A percentile compares a stretch with the other conserved stretches of the same genome.
Evolutionary conservation across 2,113 vertebrate species (phyloP).

Genomic region (Castor canadensis): DNA sequence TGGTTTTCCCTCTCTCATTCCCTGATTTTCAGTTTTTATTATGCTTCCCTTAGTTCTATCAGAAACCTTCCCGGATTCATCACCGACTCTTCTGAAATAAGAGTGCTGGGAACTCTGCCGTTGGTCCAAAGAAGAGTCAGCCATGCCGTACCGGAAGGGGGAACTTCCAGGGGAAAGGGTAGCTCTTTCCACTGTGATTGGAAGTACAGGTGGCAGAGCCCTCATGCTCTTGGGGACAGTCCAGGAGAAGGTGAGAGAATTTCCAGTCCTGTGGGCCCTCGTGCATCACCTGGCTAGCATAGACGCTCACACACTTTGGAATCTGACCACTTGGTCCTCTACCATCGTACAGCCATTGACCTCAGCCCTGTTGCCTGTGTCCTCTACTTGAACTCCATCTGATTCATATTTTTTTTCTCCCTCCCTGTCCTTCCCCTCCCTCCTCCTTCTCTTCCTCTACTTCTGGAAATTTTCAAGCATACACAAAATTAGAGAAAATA

Average conservation of each 20-base stretch:
- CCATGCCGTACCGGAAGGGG: background rate
- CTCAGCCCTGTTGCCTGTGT: background rate
- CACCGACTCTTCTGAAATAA: background rate
- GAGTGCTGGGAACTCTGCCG: background rate
- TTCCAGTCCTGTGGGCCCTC: background rate
- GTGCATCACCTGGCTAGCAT: background rate
- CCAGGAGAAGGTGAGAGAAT: background rate
- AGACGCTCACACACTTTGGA: background rate
- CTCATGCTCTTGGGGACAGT: background rate
- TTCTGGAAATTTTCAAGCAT: background rate
- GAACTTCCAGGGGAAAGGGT: background rate
- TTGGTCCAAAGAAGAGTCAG: background rate
- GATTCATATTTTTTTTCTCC: background rate
- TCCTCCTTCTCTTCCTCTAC: background rate
- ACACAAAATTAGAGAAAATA: background rate
- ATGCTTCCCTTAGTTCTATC: background rate
- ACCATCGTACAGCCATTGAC: background rate
- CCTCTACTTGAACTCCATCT: background rate
- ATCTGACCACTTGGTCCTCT: background rate
- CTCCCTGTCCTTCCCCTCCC: background rate
- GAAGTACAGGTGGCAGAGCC: background rate
- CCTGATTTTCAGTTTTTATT: constrained; percentile 68
- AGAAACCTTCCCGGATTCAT: background rate
- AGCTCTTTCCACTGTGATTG: background rate
- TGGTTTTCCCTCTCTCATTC: constrained; percentile 70